Base-by-base conservation (phyloP, 1,140 invertebrate genomes). In the Thalassaphorura encarpata region DNA sequence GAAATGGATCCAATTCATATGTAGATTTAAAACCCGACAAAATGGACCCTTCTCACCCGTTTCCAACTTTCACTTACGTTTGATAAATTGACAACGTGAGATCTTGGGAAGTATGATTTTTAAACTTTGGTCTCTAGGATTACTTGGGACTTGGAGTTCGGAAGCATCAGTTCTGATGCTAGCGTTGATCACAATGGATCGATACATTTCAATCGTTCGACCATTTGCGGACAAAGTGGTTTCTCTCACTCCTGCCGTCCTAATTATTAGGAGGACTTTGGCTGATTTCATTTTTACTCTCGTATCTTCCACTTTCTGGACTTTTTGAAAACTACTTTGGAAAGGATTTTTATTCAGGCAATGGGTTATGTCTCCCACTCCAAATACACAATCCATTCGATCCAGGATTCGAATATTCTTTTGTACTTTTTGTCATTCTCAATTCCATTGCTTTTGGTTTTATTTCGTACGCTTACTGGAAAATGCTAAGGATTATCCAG, bases 71-170 rank as follows among this genome's bases (percentile, higher is more conserved):
- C n/a, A n/a, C n/a, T n/a, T n/a, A n/a, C n/a, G n/a, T n/a, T n/a
- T n/a, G n/a, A n/a, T n/a, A n/a, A n/a, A 23, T 5, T 48, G 46
- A 29, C 8, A 3, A 11, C 26, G 11, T 13, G 11, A 26, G 8
- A 49, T 26, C 26, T 49, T 49, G 15, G 19, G 6, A 23, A 21
- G 15, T 13, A 6, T 49, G 47, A 27, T 29, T 15, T 8, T 28
- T 56, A 31, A 53, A 4, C 39, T 19, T 56, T 27, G 47, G 19
- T 52, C 56, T 65, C 66, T 71, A 71, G 82, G 82, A 15, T 80
- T 83, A 61, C 68, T 83, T 33, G 80, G 78, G 61, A 84, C 81
- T 18, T 75, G 82, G 47, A 82, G 80, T 45, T 81, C 79, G 59
- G 79, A 83, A 67, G 72, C 79, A 6, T 81, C 79, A 1, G 80